Conservation (phyloP, 1,140 invertebrate species). For the Temnothorax longispinosus region DNA sequence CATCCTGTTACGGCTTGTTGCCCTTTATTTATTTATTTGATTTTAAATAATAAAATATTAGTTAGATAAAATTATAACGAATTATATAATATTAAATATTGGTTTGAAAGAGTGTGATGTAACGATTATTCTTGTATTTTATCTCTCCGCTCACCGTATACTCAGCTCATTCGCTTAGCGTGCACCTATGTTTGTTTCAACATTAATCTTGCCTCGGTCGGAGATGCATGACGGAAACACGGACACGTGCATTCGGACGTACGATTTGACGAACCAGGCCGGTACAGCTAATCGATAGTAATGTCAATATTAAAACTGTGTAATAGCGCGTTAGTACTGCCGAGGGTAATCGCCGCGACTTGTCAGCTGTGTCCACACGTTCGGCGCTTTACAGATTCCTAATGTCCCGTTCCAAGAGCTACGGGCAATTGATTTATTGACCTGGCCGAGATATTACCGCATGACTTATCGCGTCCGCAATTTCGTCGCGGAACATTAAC, state of each 20-base stretch:
- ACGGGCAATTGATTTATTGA: slow-evolving; percentile 65
- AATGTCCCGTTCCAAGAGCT: slow-evolving; percentile 61
- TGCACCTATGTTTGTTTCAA: slow-evolving; percentile 10
- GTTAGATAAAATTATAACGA: background rate
- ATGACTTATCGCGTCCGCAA: slow-evolving; percentile 50
- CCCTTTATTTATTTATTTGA: too few species aligned
- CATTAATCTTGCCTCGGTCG: slow-evolving; percentile 14
- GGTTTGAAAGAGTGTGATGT: background rate
- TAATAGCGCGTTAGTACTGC: slow-evolving; percentile 72
- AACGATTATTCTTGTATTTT: background rate
- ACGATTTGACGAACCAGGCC: slow-evolving; percentile 30
- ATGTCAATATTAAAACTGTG: slow-evolving; percentile 70
- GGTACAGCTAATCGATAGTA: slow-evolving; percentile 68
- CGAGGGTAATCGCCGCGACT: slow-evolving; percentile 67
- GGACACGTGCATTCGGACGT: slow-evolving; percentile 47
- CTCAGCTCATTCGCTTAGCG: background rate
- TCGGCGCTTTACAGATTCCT: slow-evolving; percentile 52
- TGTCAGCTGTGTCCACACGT: slow-evolving; percentile 74
- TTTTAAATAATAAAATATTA: background rate
- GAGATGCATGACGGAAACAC: slow-evolving; percentile 10
- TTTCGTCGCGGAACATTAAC: slow-evolving; percentile 29
- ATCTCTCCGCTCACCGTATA: background rate
- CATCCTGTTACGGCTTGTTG: too few species aligned
- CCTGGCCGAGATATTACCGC: slow-evolving; percentile 50
- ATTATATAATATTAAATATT: background rate